Percentiles rank a stretch among this genome's conserved stretches.
These are phyloP conservation scores for Phortica variegata DNA, from an alignment of 1,140 invertebrate genomes.

Conservation along the genomic window DNA sequence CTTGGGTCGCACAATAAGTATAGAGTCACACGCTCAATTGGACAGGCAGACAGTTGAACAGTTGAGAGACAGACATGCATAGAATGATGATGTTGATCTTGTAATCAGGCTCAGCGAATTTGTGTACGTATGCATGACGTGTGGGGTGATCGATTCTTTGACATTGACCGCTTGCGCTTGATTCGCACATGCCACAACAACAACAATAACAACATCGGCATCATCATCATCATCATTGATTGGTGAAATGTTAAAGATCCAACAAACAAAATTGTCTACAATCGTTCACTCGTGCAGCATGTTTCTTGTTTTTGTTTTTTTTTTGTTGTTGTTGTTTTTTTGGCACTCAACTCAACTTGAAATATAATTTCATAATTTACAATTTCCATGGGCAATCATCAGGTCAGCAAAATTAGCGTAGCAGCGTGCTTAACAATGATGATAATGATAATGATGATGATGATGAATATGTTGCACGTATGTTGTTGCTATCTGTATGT, in stretches of 20 bases:
- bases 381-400: slow-evolving; percentile 53
- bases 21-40: slow-evolving; percentile 34
- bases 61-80: slow-evolving; percentile 2
- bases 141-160: slow-evolving; percentile 26
- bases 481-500: too few relatives aligned
- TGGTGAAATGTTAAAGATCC: slow-evolving; percentile 54
- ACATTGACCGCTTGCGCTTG: slow-evolving; percentile 3
- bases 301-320: slow-evolving; percentile 8
- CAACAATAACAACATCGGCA: neutral
- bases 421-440: too few relatives aligned
- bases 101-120: slow-evolving; percentile 52
- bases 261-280: slow-evolving; percentile 53
- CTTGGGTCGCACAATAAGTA: slow-evolving; percentile 44
- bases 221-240: slow-evolving; percentile 32
- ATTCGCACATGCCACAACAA: slow-evolving; percentile 26
- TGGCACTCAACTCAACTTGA: too few relatives aligned
- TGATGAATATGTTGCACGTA: too few relatives aligned
- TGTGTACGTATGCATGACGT: slow-evolving; percentile 54
- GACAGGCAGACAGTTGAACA: neutral
- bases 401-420: slow-evolving; percentile 52
- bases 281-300: slow-evolving; percentile 42
- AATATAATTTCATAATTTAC: slow-evolving; percentile 54
- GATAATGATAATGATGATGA: too few relatives aligned
- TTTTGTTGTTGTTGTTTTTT: slow-evolving; percentile 16
- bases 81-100: slow-evolving; percentile 25